Base-by-base conservation (phyloP, 2,797 vertebrate species). In the Smutsia temminckii region DNA sequence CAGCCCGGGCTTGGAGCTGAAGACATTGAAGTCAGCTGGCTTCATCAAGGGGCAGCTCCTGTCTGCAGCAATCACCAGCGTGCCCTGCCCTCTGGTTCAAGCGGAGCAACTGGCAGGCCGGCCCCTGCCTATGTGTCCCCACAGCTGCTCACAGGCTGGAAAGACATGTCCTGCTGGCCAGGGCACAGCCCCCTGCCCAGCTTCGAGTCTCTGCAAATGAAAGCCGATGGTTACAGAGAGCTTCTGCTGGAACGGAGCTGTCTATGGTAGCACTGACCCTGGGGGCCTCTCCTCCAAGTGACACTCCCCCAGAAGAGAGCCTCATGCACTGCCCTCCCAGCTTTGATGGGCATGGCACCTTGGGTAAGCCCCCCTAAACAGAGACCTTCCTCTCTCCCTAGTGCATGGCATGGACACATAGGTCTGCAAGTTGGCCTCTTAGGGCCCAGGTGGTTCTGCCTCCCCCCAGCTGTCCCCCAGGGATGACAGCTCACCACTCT, bases 381-480 rank as follows among this genome's bases (percentile, higher is more conserved):
- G 18, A 18, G n/a, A 9, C 17, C 17, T 2, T 34, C 3, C 40
- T 16, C 40, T 16, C 53, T 57, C 37, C 66, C 6, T 18, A 7
- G 66, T 1, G 25, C 17, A 3, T 6, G 51, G 27, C 21, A 0
- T 0, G 3, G 37, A 18, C 9, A 12, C 1, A 12, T 2, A 0
- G 46, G 57, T 25, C 57, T 25, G 23, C 57, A 59, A 6, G 57
- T 21, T 46, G 57, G 8, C 57, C 9, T 59, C 23, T 59, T 9
- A 25, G 57, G 25, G 21, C 9, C 21, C 57, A 59, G 57, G 8
- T 3, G 3, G 25, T 59, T 59, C 7, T 59, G 57, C 57, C 57
- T 59, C 23, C 46, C 23, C 25, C 23, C 57, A 59, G 57, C 9
- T 25, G 57, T 25, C 8, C 25, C 23, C 23, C 11, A 10, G 57